Base-by-base conservation (phyloP, 2,888 invertebrate species). In the Heliconius charithonia region DNA sequence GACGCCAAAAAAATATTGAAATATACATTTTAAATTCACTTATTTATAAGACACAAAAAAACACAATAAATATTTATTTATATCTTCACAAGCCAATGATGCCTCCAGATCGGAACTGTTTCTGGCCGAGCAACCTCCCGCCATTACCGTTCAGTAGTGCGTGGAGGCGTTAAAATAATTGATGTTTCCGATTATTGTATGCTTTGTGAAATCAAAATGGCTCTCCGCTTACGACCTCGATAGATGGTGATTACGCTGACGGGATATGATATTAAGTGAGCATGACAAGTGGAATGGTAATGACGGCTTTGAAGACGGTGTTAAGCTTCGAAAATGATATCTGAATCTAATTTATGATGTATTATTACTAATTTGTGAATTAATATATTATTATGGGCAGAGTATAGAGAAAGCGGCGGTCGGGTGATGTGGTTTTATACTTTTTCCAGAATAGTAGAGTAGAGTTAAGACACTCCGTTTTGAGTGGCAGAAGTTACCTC, bases 131-230 rank as follows among this genome's bases (percentile, higher is more conserved):
- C 77, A 66, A 51, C 73, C 70, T 71, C 75, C 79, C 77, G 77
- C 78, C 67, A 79, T 74, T 72, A 67, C 73, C 74, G 73, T 56
- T 73, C 75, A 85, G 86, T 85, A 84, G 86, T 79, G 81, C 80
- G 79, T 79, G 73, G 81, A 82, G 77, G 81, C 79, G 84, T 81
- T 83, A 81, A 80, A 82, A 80, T 80, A 81, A 82, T 80, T 71
- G 76, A 81, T 80, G 82, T 78, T 86, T 88, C 87, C 90, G 87
- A 89, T 88, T 89, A 89, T 90, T 90, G 89, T 89, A 88, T 85
- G 81, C 84, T 85, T 87, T 87, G 87, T 89, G 86, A 89, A 90
- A 91, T 90, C 89, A 88, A 89, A 90, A 90, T 86, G 63, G 84
- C 85, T 86, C 86, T 79, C 80, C 80, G 77, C 66, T 76, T 80